A percentile compares a stretch with the other conserved stretches of the same genome.
Evolutionary conservation across 1,140 invertebrate genomes (phyloP).

Genomic region (Druon quercuslanigerum): DNA sequence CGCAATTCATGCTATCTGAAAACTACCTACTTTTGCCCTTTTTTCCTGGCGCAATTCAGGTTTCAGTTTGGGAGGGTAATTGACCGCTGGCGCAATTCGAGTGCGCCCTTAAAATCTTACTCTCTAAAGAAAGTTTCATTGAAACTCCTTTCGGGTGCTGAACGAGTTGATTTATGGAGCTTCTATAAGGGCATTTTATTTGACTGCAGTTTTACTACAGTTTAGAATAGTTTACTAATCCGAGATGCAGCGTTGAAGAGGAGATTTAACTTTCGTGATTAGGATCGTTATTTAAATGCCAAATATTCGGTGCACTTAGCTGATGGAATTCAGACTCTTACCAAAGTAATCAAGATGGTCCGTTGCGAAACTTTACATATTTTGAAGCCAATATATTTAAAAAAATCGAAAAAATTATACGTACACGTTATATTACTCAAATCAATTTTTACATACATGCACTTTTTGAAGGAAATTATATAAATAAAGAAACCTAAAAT

Average conservation of each 20-base stretch:
- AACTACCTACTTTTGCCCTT: too few relatives aligned
- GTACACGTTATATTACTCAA: not conserved
- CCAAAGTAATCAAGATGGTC: not conserved
- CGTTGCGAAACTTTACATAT: not conserved
- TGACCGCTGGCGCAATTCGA: too few relatives aligned
- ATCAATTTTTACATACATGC: not conserved
- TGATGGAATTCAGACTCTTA: not conserved
- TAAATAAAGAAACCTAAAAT: not conserved
- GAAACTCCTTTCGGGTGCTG: not conserved
- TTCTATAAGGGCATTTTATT: not conserved
- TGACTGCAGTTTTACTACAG: constrained; percentile 6
- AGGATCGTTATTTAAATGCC: constrained; percentile 33
- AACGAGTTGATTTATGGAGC: constrained; percentile 6
- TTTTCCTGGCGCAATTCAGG: too few relatives aligned
- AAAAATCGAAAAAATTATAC: too few relatives aligned
- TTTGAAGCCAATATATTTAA: not conserved
- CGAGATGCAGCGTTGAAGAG: not conserved
- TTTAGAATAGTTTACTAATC: not conserved
- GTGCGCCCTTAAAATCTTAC: not conserved
- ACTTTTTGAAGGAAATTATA: not conserved
- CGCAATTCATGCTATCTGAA: too few relatives aligned
- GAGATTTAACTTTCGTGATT: not conserved
- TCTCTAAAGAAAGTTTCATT: not conserved
- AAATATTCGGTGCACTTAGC: not conserved
- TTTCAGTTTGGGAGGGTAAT: too few relatives aligned